Conservation (phyloP, 2,888 invertebrate species). For the Phengaris arion region DNA sequence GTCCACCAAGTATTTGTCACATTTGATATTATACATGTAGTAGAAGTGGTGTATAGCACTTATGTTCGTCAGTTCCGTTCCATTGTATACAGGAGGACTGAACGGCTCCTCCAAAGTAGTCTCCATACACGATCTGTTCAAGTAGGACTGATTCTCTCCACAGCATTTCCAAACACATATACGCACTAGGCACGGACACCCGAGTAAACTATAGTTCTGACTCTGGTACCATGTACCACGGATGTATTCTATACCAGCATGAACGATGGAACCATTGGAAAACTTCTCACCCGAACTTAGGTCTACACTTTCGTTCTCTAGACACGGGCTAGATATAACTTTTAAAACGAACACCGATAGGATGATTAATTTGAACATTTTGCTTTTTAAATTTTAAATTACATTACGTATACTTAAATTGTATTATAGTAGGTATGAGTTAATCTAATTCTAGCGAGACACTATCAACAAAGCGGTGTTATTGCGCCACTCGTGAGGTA, state of each 20-base stretch:
- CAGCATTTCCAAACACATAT: conserved; percentile 68
- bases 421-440: not conserved
- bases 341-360: conserved; percentile 35
- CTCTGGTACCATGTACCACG: conserved; percentile 56
- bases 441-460: conserved; percentile 25
- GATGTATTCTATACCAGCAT: conserved; percentile 55
- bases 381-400: conserved; percentile 19
- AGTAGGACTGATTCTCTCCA: conserved; percentile 46
- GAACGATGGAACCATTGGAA: conserved; percentile 55
- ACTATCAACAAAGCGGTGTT: conserved; percentile 50
- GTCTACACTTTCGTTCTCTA: conserved; percentile 56
- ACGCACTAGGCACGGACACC: conserved; percentile 65
- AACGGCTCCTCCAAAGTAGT: conserved; percentile 55
- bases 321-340: conserved; percentile 48
- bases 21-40: conserved; percentile 52
- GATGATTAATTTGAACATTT: conserved; percentile 48
- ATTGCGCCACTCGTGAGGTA: conserved; percentile 64
- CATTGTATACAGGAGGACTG: conserved; percentile 59
- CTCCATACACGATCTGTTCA: conserved; percentile 48
- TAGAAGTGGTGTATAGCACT: conserved; percentile 57
- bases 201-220: conserved; percentile 47
- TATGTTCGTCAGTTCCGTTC: conserved; percentile 45
- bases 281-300: conserved; percentile 53
- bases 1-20: conserved; percentile 60
- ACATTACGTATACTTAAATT: not conserved